Evolutionary conservation across 2,113 vertebrate genomes (phyloP), one percentile per base, ranked within the genome.

Genomic region (Ophiodon elongatus): DNA sequence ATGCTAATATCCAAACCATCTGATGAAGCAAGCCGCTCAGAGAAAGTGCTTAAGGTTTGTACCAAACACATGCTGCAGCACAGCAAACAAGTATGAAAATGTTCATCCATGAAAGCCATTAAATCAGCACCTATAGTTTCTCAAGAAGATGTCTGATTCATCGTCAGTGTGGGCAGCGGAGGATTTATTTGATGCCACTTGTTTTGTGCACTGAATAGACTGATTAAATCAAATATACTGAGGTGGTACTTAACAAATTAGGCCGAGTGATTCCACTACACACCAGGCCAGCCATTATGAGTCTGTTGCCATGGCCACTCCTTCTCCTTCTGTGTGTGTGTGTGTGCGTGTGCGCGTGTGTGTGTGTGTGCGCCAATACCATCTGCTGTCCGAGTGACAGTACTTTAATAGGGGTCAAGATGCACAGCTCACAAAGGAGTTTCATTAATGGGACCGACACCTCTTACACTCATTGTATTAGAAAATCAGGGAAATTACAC

Each of bases 171-270:
- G 80, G 83, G 85, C 86, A 83, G 85, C 43, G 86, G 82, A 81
- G 64, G 56, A 91, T 94, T 92, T 91, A 94, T 93, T 89, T 89
- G 76, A 88, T 93, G 88, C 93, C 87, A 85, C 84, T 93, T 93
- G 88, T 93, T 94, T 95, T 91, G 85, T 85, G 75, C 89, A 71
- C 82, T 86, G 90, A 94, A 94, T 82, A 87, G 80, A 89, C 85
- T 93, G 93, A 95, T 95, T 95, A 93, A 95, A 94, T 95, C 88
- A 89, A 90, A 93, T 91, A 89, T 86, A 84, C 89, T 83, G 78
- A 94, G 92, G 92, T 93, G 93, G 83, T 94, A 94, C 95, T 96
- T 95, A 95, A 94, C 95, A 95, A 96, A 95, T 96, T 96, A 94
- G 91, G 90, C 89, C 74, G 87, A 94, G 94, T 89, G 92, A 92